Evolutionary conservation across 2,888 invertebrate genomes (phyloP), one percentile per base, ranked within the genome.

Genomic region (Pollenia griseotomentosa): DNA sequence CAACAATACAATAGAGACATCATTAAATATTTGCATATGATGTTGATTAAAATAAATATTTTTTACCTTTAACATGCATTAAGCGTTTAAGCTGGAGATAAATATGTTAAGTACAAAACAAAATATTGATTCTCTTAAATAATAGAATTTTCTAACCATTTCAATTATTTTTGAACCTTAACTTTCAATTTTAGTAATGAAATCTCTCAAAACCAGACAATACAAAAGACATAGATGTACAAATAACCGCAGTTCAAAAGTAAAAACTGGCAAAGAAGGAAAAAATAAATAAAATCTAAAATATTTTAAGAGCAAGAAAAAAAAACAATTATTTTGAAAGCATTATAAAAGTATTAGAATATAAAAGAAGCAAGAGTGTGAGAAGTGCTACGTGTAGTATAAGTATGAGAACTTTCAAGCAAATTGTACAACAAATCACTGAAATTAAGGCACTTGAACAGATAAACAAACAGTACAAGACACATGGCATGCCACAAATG

Each of bases 381-480:
- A 23, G 61, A 65, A 59, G 19, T 65, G 12, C 4, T 11, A 70
- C 11, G 11, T 57, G 7, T 53, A 33, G 44, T 59, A 3, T 59
- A 10, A 46, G 40, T 61, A 14, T 59, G 63, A 90, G 68, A 91
- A 90, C 89, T 91, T 92, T 89, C 90, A 89, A 90, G 85, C 91
- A 91, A 91, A 92, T 91, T 91, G 89, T 89, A 88, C 88, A 86
- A 88, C 88, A 87, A 90, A 92, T 91, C 90, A 89, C 90, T 89
- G 89, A 90, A 92, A 92, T 92, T 91, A 90, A 91, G 91, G 90
- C 90, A 91, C 90, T 92, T 91, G 85, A 65, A 86, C 4, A 16
- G 53, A 44, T 55, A 74, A 61, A 66, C 88, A 88, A 88, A 87
- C 88, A 86, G 53, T 77, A 88, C 83, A 53, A 63, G 11, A 42